These are phyloP conservation scores for Poeciliopsis presidionis DNA, from an alignment of 2,797 vertebrate species.

Conservation along the genomic window DNA sequence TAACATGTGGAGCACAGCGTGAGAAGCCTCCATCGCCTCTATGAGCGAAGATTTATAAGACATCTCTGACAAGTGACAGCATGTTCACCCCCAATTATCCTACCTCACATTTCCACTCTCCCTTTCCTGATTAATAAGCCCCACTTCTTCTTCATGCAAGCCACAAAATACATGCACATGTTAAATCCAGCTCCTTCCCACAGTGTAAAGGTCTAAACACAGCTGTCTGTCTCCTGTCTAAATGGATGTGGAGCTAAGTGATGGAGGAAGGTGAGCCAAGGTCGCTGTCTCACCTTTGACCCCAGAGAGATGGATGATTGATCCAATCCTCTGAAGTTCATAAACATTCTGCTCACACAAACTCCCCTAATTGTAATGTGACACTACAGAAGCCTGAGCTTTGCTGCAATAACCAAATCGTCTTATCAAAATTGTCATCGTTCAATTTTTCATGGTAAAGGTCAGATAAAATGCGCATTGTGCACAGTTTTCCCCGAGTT, in stretches of 20 bases:
- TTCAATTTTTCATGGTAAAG: slow-evolving; percentile 39
- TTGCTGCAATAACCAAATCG: slow-evolving; percentile 47
- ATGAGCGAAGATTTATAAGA: slow-evolving; percentile 54
- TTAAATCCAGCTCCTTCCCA: slow-evolving; percentile 13
- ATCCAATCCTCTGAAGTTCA: slow-evolving; percentile 45
- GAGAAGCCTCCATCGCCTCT: slow-evolving; percentile 48
- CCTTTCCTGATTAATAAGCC: slow-evolving; percentile 31
- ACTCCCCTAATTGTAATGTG: slow-evolving; percentile 17
- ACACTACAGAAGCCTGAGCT: slow-evolving; percentile 33
- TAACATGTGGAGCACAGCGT: slow-evolving; percentile 34
- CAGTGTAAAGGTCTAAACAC: slow-evolving; percentile 53
- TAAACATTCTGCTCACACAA: slow-evolving; percentile 68
- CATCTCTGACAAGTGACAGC: slow-evolving; percentile 63
- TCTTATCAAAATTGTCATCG: slow-evolving; percentile 13
- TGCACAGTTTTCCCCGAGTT: not conserved
- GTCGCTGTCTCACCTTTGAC: slow-evolving; percentile 72
- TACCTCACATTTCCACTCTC: slow-evolving; percentile 28
- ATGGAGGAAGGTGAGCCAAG: slow-evolving; percentile 69
- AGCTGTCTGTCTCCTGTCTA: slow-evolving; percentile 67
- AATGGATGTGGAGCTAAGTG: slow-evolving; percentile 59
- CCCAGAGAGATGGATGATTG: slow-evolving; percentile 56
- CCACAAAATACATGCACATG: slow-evolving; percentile 10
- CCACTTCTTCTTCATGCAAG: slow-evolving; percentile 18
- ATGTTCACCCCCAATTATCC: slow-evolving; percentile 59
- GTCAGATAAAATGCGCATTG: slow-evolving; percentile 47